Conservation (phyloP, 2,797 vertebrate genomes). For the Clarias platycephalus region DNA sequence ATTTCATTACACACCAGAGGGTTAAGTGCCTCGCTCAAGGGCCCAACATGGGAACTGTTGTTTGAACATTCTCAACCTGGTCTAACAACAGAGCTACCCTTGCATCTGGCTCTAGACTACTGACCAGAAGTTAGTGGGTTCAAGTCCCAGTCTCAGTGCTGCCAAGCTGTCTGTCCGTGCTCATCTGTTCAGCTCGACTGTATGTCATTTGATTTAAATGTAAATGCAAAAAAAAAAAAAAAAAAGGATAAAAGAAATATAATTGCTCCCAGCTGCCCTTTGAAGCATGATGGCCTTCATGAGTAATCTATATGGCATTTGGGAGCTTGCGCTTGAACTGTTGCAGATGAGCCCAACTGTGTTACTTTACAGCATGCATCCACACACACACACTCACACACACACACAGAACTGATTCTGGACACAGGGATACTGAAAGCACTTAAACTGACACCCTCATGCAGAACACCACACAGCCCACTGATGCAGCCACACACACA, state of each 20-base stretch:
- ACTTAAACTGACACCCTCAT: neutral
- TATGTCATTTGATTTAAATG: neutral
- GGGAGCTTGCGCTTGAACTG: neutral
- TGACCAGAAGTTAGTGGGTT: neutral
- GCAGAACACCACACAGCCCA: neutral
- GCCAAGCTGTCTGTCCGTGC: neutral
- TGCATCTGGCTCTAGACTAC: neutral
- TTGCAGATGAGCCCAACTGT: conserved; percentile 7
- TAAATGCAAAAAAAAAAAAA: neutral
- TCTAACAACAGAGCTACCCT: too few species aligned
- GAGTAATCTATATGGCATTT: conserved; percentile 28
- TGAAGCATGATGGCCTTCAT: conserved; percentile 6
- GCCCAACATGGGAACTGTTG: too few species aligned
- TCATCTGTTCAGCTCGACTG: neutral
- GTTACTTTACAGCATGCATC: conserved; percentile 4
- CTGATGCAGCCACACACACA: conserved; percentile 19
- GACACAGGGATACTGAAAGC: neutral
- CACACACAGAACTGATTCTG: conserved; percentile 15
- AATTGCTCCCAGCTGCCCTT: conserved; percentile 4
- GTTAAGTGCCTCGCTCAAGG: too few species aligned
- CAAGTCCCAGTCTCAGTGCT: neutral
- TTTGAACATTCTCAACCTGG: too few species aligned
- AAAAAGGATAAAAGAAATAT: conserved; percentile 1
- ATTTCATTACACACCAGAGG: too few species aligned
- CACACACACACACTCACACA: conserved; percentile 5